Percentiles rank a stretch among this genome's conserved stretches.
Evolutionary conservation across 2,113 vertebrate genomes (phyloP).

Genomic region (Macquaria australasica): DNA sequence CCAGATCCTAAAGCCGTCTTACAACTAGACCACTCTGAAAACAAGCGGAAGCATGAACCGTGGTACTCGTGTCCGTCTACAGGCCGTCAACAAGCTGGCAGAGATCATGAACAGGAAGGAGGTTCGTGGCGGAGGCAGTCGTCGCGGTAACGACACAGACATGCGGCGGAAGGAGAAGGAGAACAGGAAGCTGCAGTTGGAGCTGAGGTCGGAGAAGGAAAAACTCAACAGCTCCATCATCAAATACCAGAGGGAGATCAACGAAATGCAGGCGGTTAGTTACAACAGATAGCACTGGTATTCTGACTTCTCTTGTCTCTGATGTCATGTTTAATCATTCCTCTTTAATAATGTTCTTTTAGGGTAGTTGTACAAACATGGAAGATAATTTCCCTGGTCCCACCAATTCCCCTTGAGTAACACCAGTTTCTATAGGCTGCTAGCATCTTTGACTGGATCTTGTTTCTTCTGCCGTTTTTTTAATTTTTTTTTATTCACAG

Average conservation of each 20-base stretch:
- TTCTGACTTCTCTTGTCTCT: not conserved
- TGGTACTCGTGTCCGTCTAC: not conserved
- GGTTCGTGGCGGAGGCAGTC: slow-evolving; percentile 86
- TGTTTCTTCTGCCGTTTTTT: not conserved
- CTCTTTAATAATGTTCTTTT: not conserved
- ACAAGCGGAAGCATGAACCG: not conserved
- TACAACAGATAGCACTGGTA: not conserved
- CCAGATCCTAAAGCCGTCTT: not conserved
- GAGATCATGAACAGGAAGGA: slow-evolving; percentile 99
- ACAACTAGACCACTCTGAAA: not conserved
- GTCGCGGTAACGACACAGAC: slow-evolving; percentile 95
- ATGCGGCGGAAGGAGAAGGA: slow-evolving; percentile 97
- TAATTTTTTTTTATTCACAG: slow-evolving; percentile 73
- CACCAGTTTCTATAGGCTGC: not conserved
- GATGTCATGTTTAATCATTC: not conserved
- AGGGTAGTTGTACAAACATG: not conserved
- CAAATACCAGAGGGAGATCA: slow-evolving; percentile 97
- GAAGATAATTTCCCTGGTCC: not conserved
- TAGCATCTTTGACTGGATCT: not conserved
- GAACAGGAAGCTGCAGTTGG: slow-evolving; percentile 97
- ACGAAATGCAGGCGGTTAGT: slow-evolving; percentile 97
- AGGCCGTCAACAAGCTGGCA: slow-evolving; percentile 98
- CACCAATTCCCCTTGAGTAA: not conserved
- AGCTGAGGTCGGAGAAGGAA: slow-evolving; percentile 95
- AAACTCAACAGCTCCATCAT: slow-evolving; percentile 97